These are phyloP conservation scores for Drosophila buzzatii DNA, from an alignment of 2,888 invertebrate genomes.

Conservation along the genomic window DNA sequence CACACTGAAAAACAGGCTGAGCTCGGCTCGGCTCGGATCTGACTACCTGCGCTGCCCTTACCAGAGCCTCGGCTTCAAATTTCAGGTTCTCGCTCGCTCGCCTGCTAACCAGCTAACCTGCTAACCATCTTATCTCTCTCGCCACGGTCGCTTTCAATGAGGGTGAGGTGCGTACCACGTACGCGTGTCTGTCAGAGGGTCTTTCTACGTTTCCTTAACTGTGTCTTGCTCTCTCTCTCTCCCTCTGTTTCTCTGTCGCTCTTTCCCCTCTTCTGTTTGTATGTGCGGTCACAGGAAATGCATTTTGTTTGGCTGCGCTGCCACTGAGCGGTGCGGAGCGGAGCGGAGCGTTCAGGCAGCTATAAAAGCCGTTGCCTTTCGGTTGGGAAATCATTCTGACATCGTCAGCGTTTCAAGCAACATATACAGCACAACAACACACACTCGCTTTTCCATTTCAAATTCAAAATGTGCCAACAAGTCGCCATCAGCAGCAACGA, in stretches of 20 bases:
- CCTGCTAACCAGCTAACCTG: slow-evolving; percentile 29
- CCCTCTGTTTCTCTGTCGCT: slow-evolving; percentile 18
- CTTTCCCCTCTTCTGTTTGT: slow-evolving; percentile 32
- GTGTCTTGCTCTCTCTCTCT: slow-evolving; percentile 24
- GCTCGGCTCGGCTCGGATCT: slow-evolving; percentile 35
- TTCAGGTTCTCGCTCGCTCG: slow-evolving; percentile 68
- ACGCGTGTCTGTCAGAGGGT: slow-evolving; percentile 70
- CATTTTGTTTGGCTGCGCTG: slow-evolving; percentile 65
- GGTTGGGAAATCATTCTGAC: slow-evolving; percentile 82
- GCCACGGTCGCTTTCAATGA: slow-evolving; percentile 44
- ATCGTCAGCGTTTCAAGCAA: slow-evolving; percentile 78
- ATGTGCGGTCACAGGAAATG: slow-evolving; percentile 72
- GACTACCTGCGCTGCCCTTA: slow-evolving; percentile 68
- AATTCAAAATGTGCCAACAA: slow-evolving; percentile 82
- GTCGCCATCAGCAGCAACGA: slow-evolving; percentile 51
- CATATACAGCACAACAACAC: slow-evolving; percentile 53
- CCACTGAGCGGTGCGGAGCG: slow-evolving; percentile 29
- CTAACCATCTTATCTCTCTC: slow-evolving; percentile 47
- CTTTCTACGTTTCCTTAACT: slow-evolving; percentile 57
- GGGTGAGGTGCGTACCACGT: slow-evolving; percentile 73
- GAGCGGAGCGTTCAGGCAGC: slow-evolving; percentile 54
- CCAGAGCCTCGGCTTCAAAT: slow-evolving; percentile 59
- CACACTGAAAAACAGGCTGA: slow-evolving; percentile 45
- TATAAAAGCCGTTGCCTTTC: slow-evolving; percentile 80
- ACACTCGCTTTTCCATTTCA: slow-evolving; percentile 44